Conservation (phyloP, 1,140 invertebrate species). For the Harlomillsia oculata region DNA sequence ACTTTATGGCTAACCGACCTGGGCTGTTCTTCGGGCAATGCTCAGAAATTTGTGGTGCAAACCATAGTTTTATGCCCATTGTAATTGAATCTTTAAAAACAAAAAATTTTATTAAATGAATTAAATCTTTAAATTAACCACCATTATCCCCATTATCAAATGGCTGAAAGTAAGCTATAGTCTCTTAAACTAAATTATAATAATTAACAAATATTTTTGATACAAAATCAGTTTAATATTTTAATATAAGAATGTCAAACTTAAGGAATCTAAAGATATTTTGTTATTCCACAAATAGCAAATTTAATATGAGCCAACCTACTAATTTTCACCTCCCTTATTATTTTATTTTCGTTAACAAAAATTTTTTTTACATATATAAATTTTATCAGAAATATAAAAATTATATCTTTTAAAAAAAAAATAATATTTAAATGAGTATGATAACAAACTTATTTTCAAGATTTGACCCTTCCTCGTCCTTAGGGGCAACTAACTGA, state of each 20-base stretch:
- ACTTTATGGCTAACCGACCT: constrained; percentile 46
- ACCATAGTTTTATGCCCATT: constrained; percentile 69
- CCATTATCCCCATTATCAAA: constrained; percentile 41
- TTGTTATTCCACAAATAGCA: constrained; percentile 38
- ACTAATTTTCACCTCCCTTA: constrained; percentile 21
- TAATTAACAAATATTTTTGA: constrained; percentile 47
- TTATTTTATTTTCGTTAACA: constrained; percentile 23
- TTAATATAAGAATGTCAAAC: constrained; percentile 38
- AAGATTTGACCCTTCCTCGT: constrained; percentile 37
- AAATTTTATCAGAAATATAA: constrained; percentile 6
- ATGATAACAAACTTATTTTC: constrained; percentile 40
- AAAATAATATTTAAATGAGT: constrained; percentile 29
- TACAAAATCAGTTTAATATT: constrained; percentile 44
- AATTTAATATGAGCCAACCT: constrained; percentile 34
- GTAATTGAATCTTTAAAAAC: constrained; percentile 48
- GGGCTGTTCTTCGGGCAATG: constrained; percentile 61
- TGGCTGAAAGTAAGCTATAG: constrained; percentile 52
- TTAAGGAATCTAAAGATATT: constrained; percentile 34
- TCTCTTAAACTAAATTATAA: constrained; percentile 47
- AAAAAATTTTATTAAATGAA: constrained; percentile 50
- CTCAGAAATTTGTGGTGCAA: constrained; percentile 66
- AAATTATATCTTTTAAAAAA: constrained; percentile 29
- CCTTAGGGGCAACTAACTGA: constrained; percentile 27
- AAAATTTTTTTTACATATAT: constrained; percentile 21
- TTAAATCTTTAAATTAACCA: constrained; percentile 44